These are phyloP conservation scores for Heterotis niloticus DNA, from an alignment of 2,113 vertebrate genomes.

Conservation along the genomic window DNA sequence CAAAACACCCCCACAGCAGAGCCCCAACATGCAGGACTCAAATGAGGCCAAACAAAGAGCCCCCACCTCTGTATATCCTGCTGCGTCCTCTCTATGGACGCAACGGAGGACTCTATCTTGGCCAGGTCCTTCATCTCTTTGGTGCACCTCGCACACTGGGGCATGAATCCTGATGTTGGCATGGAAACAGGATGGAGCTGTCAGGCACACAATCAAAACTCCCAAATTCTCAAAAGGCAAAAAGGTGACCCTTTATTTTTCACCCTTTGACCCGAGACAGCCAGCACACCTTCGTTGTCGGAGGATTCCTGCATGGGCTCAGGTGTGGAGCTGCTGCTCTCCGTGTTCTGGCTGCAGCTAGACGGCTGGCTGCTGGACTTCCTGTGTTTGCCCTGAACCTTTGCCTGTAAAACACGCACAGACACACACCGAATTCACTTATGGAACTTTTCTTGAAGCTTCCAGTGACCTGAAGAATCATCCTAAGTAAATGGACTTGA, in stretches of 20 bases:
- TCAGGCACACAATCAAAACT: too few species aligned
- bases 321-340: constrained; percentile 89
- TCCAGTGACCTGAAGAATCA: too few species aligned
- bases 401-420: constrained; percentile 40
- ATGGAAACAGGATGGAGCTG: neutral
- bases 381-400: constrained; percentile 67
- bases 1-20: neutral
- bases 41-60: too few species aligned
- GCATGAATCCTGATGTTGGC: constrained; percentile 63
- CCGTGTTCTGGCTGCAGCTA: constrained; percentile 88
- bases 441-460: too few species aligned
- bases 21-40: too few species aligned
- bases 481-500: too few species aligned
- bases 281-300: constrained; percentile 73
- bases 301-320: constrained; percentile 88
- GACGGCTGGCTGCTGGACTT: constrained; percentile 88
- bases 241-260: too few species aligned
- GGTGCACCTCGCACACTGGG: constrained; percentile 73
- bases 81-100: constrained; percentile 82
- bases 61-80: constrained; percentile 85
- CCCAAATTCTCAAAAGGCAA: too few species aligned
- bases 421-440: neutral
- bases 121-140: constrained; percentile 77
- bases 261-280: too few species aligned
- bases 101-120: constrained; percentile 76